A percentile compares a stretch with the other conserved stretches of the same genome.
phyloP scores from a whole-genome alignment of 2,113 vertebrate genomes.

The Azemiops feae region DNA sequence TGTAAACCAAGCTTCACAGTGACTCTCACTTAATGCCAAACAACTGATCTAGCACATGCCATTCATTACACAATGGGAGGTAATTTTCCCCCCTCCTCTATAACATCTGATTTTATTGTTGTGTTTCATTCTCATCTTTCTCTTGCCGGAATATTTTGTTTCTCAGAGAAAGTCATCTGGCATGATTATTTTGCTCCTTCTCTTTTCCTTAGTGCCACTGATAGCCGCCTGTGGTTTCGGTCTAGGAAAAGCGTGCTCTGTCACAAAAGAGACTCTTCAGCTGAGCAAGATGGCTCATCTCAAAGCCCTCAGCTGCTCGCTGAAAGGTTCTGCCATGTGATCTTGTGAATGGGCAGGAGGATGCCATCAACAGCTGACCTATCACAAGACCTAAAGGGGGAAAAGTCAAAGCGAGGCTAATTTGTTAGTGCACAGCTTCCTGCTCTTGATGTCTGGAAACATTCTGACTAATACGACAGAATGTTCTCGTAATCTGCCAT shows the following conservation, averaged over 20 bases:
- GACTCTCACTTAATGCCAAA: not conserved
- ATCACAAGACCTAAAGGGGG: constrained; percentile 77
- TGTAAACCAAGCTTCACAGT: not conserved
- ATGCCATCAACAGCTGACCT: constrained; percentile 91
- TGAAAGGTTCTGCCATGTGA: constrained; percentile 79
- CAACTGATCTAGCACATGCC: constrained; percentile 15
- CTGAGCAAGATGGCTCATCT: constrained; percentile 60
- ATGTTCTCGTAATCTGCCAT: constrained; percentile 95
- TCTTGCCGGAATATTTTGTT: constrained; percentile 18
- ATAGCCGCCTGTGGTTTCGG: constrained; percentile 50
- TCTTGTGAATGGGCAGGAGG: constrained; percentile 74
- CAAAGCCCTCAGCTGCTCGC: constrained; percentile 79
- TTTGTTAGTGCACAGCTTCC: constrained; percentile 65
- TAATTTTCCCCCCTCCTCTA: constrained; percentile 1
- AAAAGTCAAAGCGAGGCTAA: constrained; percentile 67
- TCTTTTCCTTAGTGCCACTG: constrained; percentile 65
- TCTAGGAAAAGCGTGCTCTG: constrained; percentile 41
- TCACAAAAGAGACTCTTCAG: constrained; percentile 55
- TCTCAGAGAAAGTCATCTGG: constrained; percentile 70
- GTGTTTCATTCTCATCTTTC: constrained; percentile 7
- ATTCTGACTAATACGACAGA: constrained; percentile 87
- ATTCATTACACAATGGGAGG: constrained; percentile 1
- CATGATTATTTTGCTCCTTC: constrained; percentile 54
- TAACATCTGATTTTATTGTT: constrained; percentile 18
- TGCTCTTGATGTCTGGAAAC: constrained; percentile 77